Conservation (phyloP, 1,140 invertebrate genomes). For the Oncopeltus fasciatus region DNA sequence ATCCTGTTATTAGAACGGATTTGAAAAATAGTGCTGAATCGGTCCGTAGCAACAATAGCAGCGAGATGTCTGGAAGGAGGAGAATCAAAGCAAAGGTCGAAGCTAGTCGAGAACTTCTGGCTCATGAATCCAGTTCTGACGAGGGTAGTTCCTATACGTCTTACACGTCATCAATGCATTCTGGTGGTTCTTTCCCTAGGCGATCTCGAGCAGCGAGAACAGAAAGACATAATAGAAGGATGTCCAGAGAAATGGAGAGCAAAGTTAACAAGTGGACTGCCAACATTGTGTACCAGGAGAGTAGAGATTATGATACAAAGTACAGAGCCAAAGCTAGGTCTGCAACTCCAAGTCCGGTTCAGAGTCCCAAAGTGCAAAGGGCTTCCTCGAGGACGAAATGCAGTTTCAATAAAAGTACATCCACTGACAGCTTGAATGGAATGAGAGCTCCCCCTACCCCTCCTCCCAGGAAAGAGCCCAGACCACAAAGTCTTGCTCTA, state of each 20-base stretch:
- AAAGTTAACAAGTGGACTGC: slow-evolving; percentile 13
- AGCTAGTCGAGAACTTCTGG: slow-evolving; percentile 43
- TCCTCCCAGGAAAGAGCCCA: not conserved
- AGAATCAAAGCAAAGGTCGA: slow-evolving; percentile 48
- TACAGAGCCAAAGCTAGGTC: slow-evolving; percentile 20
- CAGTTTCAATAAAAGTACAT: not conserved
- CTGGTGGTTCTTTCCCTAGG: slow-evolving; percentile 37
- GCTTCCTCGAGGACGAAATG: slow-evolving; percentile 7
- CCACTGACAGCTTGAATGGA: slow-evolving; percentile 10
- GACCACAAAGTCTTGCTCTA: slow-evolving; percentile 5
- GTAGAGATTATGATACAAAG: slow-evolving; percentile 26
- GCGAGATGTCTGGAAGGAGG: slow-evolving; percentile 26
- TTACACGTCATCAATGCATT: slow-evolving; percentile 13
- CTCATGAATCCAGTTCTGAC: slow-evolving; percentile 53
- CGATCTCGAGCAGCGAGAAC: slow-evolving; percentile 51
- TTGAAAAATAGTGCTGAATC: not conserved
- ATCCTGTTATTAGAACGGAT: slow-evolving; percentile 8
- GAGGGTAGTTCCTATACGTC: slow-evolving; percentile 32
- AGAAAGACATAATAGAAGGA: slow-evolving; percentile 58
- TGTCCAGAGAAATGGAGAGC: slow-evolving; percentile 48
- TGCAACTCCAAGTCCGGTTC: slow-evolving; percentile 25
- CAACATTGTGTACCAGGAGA: slow-evolving; percentile 20
- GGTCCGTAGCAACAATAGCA: slow-evolving; percentile 24
- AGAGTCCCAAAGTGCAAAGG: slow-evolving; percentile 22
- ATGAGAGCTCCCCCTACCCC: slow-evolving; percentile 6